Base-by-base conservation (phyloP, 2,888 invertebrate genomes). In the Automeris io region DNA sequence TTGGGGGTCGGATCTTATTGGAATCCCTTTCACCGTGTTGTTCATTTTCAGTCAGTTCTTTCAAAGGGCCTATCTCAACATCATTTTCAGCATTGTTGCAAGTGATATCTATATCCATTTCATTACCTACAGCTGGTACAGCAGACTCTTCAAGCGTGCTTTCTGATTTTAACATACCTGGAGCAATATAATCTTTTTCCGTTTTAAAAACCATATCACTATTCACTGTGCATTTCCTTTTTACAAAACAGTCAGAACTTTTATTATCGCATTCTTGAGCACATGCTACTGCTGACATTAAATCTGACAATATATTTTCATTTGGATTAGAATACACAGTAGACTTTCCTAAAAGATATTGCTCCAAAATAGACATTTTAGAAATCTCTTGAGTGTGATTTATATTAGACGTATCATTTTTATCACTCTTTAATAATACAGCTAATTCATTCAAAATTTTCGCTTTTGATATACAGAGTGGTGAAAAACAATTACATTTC, bases 401-500 rank as follows among this genome's bases (percentile, higher is more conserved):
- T 8, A 83, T 47, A 47, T 57, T 66, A 2, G 78, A 75, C 2
- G 89, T 78, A 47, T 87, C 87, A 26, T 85, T 56, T 16, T 61
- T 65, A 40, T 91, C 92, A 2, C 91, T 91, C 91, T 65, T 92
- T 76, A 61, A 91, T 60, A 52, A 91, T 58, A 40, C 87, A 54
- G 52, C 91, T 34, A 95, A 71, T 57, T 94, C 92, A 49, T 90
- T 90, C 34, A 94, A 89, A 3, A 95, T 82, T 51, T 89, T 89
- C 3, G 89, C 90, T 63, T 93, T 92, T 62, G 92, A 91, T 37
- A 94, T 82, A 64, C 96, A 96, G 33, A 93, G 71, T 0, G 95
- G 94, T 0, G 96, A 96, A 66, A 94, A 96, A 58, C 96, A 96
- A 34, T 79, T 54, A 65, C 88, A 46, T 87, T 79, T 77, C 61